Percentiles rank a stretch among this genome's conserved stretches.
These are phyloP conservation scores for Meandrina meandrites DNA, from an alignment of 92 coral and sea anemone genomes.

Conservation along the genomic window DNA sequence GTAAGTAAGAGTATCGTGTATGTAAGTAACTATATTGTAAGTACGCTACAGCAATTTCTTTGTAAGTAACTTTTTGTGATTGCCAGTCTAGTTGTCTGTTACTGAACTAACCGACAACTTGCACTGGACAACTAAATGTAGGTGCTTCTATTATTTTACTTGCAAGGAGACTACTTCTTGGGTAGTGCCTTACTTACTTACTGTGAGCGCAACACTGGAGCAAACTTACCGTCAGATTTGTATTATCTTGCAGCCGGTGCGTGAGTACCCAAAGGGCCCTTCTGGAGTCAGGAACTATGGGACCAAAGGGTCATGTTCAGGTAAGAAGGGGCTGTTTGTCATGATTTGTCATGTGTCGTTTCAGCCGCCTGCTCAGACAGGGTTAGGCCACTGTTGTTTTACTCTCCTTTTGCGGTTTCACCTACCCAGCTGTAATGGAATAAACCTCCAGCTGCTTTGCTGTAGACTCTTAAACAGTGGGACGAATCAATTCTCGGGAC, in stretches of 20 bases:
- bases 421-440: not conserved
- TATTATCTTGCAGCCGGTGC: conserved; percentile 74
- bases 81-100: too few species aligned
- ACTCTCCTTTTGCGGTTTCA: too few species aligned
- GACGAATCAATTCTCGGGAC: not conserved
- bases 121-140: too few species aligned
- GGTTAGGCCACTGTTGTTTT: not conserved
- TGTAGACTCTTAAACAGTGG: too few species aligned
- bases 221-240: not conserved
- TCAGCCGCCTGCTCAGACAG: not conserved
- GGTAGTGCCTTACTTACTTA: too few species aligned
- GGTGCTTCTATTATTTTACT: too few species aligned
- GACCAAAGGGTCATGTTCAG: conserved; percentile 99
- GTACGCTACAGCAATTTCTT: too few species aligned
- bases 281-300: conserved; percentile 98
- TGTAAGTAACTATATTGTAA: too few species aligned
- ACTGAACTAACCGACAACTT: too few species aligned
- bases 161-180: too few species aligned
- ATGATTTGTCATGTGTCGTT: not conserved
- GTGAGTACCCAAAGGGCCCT: conserved; percentile 89
- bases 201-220: not conserved
- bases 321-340: conserved; percentile 30
- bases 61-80: too few species aligned
- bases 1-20: too few species aligned
- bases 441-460: not conserved